Conservation (phyloP, 2,888 invertebrate genomes). For the Ischnura elegans region DNA sequence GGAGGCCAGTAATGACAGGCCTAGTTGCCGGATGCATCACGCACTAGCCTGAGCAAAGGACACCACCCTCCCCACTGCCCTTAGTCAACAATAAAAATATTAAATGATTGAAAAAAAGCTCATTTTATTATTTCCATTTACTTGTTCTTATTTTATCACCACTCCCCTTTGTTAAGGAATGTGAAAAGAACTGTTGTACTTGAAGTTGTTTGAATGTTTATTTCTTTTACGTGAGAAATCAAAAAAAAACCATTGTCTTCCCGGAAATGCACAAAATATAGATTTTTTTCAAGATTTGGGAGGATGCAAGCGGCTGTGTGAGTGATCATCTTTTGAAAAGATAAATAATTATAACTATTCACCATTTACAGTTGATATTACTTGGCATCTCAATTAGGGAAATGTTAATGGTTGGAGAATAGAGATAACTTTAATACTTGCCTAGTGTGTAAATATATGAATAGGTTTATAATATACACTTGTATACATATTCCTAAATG, state of each 20-base stretch:
- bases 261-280: conserved; percentile 57
- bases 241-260: conserved; percentile 10
- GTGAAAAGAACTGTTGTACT: conserved; percentile 58
- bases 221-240: conserved; percentile 36
- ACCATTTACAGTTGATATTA: conserved; percentile 52
- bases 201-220: conserved; percentile 39
- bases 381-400: conserved; percentile 55
- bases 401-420: conserved; percentile 50
- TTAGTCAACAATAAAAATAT: conserved; percentile 62
- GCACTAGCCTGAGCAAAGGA: conserved; percentile 45
- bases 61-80: conserved; percentile 58
- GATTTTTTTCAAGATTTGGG: conserved; percentile 42
- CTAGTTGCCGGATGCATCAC: conserved; percentile 52
- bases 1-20: conserved; percentile 52
- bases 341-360: conserved; percentile 30
- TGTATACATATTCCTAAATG: conserved; percentile 64
- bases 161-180: conserved; percentile 37
- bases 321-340: conserved; percentile 62
- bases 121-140: conserved; percentile 52
- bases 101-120: conserved; percentile 49
- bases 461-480: conserved; percentile 59
- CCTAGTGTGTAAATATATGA: conserved; percentile 63
- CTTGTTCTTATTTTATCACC: conserved; percentile 60
- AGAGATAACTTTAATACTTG: conserved; percentile 48
- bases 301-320: conserved; percentile 58